Evolutionary conservation across 2,888 invertebrate species (phyloP).

Genomic region (Phyto melanocephala): DNA sequence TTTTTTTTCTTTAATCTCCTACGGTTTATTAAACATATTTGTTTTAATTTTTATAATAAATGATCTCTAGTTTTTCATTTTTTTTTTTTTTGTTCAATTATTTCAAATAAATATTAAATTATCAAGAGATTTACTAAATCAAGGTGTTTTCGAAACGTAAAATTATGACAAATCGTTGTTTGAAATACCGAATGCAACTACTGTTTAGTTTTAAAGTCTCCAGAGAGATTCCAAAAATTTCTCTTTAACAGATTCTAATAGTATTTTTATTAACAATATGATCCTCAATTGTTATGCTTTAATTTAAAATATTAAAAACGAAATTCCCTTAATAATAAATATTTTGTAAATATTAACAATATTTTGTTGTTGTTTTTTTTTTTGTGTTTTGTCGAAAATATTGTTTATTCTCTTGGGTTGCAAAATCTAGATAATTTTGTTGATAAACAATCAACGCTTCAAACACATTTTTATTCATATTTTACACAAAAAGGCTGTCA

Average conservation of each 20-base stretch:
- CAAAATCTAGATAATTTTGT: slow-evolving; percentile 5
- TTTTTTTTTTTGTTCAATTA: neutral
- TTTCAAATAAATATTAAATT: slow-evolving; percentile 38
- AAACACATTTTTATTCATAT: neutral
- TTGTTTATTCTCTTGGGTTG: slow-evolving; percentile 71
- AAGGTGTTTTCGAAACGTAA: slow-evolving; percentile 34
- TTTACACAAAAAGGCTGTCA: slow-evolving; percentile 62
- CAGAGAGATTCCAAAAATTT: neutral
- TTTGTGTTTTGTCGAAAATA: slow-evolving; percentile 43
- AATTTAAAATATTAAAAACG: slow-evolving; percentile 40
- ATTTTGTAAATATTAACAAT: slow-evolving; percentile 54
- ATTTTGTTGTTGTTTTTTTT: neutral
- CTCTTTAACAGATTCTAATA: neutral
- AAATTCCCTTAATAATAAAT: slow-evolving; percentile 23
- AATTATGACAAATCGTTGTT: slow-evolving; percentile 42
- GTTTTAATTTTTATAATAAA: slow-evolving; percentile 48
- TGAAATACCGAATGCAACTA: neutral
- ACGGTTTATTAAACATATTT: slow-evolving; percentile 39
- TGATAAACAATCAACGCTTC: neutral
- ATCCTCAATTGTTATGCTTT: slow-evolving; percentile 6
- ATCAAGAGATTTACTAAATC: slow-evolving; percentile 54
- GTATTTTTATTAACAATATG: neutral
- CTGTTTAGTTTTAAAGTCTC: slow-evolving; percentile 3
- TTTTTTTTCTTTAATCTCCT: neutral
- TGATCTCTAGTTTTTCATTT: slow-evolving; percentile 19